Evolutionary conservation across 2,797 vertebrate species (phyloP).

Genomic region (Xenentodon cancila): DNA sequence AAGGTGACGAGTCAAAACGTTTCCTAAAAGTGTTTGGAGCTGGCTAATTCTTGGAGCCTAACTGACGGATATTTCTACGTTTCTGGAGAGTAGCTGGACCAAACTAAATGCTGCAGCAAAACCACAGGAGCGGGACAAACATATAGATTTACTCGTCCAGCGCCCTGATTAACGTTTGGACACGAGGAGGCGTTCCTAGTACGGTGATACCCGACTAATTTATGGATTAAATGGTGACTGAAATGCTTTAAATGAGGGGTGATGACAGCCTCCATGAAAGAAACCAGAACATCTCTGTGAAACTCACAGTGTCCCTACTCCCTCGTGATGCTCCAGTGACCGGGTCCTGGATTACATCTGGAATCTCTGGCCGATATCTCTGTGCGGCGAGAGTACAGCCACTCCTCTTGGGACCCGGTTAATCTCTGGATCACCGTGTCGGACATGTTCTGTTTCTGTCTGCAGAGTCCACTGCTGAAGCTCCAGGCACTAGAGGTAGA

Average conservation of each 20-base stretch:
- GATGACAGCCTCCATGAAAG: neutral
- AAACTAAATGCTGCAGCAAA: conserved; percentile 20
- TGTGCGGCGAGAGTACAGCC: neutral
- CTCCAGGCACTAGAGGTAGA: conserved; percentile 90
- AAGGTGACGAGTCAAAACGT: conserved; percentile 25
- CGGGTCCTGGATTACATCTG: conserved; percentile 43
- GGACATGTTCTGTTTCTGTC: conserved; percentile 95
- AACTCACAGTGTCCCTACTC: too few relatives aligned
- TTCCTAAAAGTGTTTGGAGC: neutral
- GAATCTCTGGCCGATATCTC: neutral
- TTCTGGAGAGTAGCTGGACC: neutral
- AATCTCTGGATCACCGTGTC: conserved; percentile 38
- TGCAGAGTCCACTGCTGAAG: conserved; percentile 94
- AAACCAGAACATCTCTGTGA: too few relatives aligned
- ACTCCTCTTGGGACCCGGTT: conserved; percentile 33
- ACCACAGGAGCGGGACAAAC: neutral
- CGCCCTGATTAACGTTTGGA: conserved; percentile 39
- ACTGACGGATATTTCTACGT: neutral
- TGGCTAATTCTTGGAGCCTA: conserved; percentile 32
- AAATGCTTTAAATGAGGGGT: conserved; percentile 14
- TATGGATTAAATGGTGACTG: conserved; percentile 1
- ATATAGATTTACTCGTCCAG: neutral
- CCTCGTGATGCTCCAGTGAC: too few relatives aligned
- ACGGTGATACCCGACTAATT: conserved; percentile 15
- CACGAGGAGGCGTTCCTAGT: neutral